Evolutionary conservation across 2,113 vertebrate genomes (phyloP).

Genomic region (Xyrauchen texanus): DNA sequence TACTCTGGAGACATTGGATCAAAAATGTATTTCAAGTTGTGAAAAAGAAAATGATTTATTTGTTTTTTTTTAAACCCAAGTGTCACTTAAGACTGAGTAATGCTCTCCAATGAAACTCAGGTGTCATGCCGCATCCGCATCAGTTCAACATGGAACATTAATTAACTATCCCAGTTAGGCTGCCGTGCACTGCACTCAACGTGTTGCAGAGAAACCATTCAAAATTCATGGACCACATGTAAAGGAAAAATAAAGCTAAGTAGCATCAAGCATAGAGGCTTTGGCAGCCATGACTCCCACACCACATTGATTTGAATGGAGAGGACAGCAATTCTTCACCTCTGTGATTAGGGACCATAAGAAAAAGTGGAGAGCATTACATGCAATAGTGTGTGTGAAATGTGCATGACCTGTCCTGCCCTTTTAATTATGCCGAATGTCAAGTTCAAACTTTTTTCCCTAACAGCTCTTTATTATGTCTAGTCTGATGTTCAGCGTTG

Average conservation of each 20-base stretch:
- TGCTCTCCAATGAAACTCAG: neutral
- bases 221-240: slow-evolving; percentile 41
- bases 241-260: slow-evolving; percentile 25
- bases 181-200: slow-evolving; percentile 23
- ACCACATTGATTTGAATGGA: neutral
- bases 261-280: slow-evolving; percentile 26
- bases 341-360: slow-evolving; percentile 6
- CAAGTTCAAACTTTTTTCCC: neutral
- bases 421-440: slow-evolving; percentile 6
- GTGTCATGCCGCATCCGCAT: slow-evolving; percentile 8
- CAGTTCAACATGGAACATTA: slow-evolving; percentile 17
- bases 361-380: slow-evolving; percentile 17
- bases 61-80: neutral
- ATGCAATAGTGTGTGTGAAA: slow-evolving; percentile 8
- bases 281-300: slow-evolving; percentile 19
- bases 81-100: slow-evolving; percentile 22
- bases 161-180: slow-evolving; percentile 44
- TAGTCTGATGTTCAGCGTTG: slow-evolving; percentile 19
- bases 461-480: slow-evolving; percentile 6
- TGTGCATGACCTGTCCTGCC: slow-evolving; percentile 3
- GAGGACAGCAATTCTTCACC: slow-evolving; percentile 23
- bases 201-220: slow-evolving; percentile 27
- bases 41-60: neutral
- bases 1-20: neutral
- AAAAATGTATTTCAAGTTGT: neutral